Evolutionary conservation across 2,797 vertebrate species (phyloP), one percentile per base, ranked within the genome.

Genomic region (Pteronotus mesoamericanus): DNA sequence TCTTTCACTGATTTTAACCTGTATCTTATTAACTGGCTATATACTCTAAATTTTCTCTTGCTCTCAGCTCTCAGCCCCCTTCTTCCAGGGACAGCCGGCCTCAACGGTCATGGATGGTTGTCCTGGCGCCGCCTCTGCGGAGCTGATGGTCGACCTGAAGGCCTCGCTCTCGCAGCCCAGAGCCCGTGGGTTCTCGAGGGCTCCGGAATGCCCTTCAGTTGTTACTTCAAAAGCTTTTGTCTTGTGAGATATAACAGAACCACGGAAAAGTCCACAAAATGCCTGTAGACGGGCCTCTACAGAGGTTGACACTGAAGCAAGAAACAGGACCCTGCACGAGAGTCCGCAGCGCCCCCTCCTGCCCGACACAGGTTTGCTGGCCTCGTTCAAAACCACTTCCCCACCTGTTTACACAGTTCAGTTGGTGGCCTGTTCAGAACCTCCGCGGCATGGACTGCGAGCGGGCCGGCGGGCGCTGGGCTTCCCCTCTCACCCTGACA

Each of bases 281-380:
- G 11, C 48, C 82, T 51, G 55, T 16, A 46, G n/a, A 12, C 14
- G 15, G 90, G 34, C 24, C 1, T 19, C 21, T 75, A 44, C 46
- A n/a, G n/a, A n/a, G n/a, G n/a, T 72, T 61, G 9, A 14, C 34
- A 16, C 14, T 3, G 2, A 55, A 26, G 26, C 24, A 29, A 42
- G 48, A 46, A 21, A 0, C 72, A 29, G 64, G 19, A 14, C 18
- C 0, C 11, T 3, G 46, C 16, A 57, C 19, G 14, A 21, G 1
- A 26, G 46, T 0, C 1, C 0, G 0, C 61, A 16, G n/a, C 19
- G 11, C 16, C 0, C 8, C 42, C 39, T 21, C 51, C 32, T 16
- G 19, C 11, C 16, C 3, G 2, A 24, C 42, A 11, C 0, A 32
- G 46, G 3, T 0, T 6, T 51, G 42, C 74, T n/a, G 6, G 4